Evolutionary conservation across 1,140 invertebrate species (phyloP), one percentile per base, ranked within the genome.

Genomic region (Drosophila teissieri): DNA sequence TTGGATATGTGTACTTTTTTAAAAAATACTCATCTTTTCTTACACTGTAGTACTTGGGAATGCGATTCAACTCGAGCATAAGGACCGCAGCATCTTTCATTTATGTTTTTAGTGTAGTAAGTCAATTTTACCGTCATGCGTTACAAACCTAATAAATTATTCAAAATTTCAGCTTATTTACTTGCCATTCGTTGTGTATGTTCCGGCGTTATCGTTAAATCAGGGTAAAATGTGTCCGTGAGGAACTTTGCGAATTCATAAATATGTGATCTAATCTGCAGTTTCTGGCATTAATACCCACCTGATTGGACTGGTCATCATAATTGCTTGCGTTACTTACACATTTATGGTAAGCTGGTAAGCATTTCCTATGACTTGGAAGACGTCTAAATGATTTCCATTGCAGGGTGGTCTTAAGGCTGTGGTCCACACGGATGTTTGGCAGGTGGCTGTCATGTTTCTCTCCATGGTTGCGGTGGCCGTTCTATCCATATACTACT

Each of bases 131-230:
- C 15, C 19, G n/a, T 15, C 1, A 2, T 15, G 15, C 3, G 93
- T 93, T 58, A 97, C 96, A 93, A 97, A 36, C 93, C 0, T 98
- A 63, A 5, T 8, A 3, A 46, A 24, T 46, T 7, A 7, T 3
- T 1, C 14, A 27, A n/a, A n/a, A 48, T 27, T 48, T 0, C 14
- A 48, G 45, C 2, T 48, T 4, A 27, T 22, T 14, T 98, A 98
- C 92, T 94, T 98, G 91, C 96, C 97, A 5, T 96, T 98, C 74
- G 95, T 98, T 19, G 94, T 98, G 1, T 98, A 97, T 92, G 96
- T 98, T 54, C 97, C 97, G 27, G 96, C 97, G 1, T 94, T 98
- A 83, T 97, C 97, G 46, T 94, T 98, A 74, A 96, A 96, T 93
- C 96, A 97, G 95, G 96, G 97, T 98, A 94, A 93, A 91, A 80